Percentiles rank a stretch among this genome's conserved stretches.
Evolutionary conservation across 2,888 invertebrate genomes (phyloP).

Genomic region (Idaea straminata): DNA sequence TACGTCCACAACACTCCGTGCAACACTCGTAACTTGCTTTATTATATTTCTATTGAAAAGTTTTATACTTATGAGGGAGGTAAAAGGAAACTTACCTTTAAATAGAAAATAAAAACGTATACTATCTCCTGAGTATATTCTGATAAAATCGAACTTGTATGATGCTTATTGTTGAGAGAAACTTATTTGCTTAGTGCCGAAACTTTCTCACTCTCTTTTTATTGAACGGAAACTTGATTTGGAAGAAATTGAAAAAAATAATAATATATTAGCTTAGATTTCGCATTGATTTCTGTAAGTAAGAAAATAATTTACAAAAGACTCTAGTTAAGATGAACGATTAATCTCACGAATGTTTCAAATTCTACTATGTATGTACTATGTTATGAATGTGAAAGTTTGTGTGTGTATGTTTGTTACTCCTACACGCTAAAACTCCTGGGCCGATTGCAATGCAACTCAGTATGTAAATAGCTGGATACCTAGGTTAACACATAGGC

Average conservation of each 20-base stretch:
- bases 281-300: too few species aligned
- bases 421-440: too few species aligned
- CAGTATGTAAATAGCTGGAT: too few species aligned
- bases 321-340: too few species aligned
- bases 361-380: too few species aligned
- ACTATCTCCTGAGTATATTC: conserved; percentile 27
- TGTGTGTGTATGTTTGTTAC: too few species aligned
- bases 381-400: too few species aligned
- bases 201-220: conserved; percentile 9
- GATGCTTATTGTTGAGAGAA: conserved; percentile 24
- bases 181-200: conserved; percentile 19
- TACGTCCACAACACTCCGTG: conserved; percentile 38
- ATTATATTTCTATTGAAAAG: conserved; percentile 43
- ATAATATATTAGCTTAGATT: too few species aligned
- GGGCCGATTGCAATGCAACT: too few species aligned
- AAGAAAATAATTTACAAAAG: too few species aligned
- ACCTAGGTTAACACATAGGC: too few species aligned
- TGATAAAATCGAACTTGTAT: conserved; percentile 22
- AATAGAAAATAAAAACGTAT: conserved; percentile 32
- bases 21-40: conserved; percentile 41
- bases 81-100: conserved; percentile 32
- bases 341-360: too few species aligned
- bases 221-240: background rate
- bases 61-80: conserved; percentile 34
- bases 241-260: background rate